Evolutionary conservation across 2,797 vertebrate genomes (phyloP), one percentile per base, ranked within the genome.

Genomic region (Craterocephalus amniculus): DNA sequence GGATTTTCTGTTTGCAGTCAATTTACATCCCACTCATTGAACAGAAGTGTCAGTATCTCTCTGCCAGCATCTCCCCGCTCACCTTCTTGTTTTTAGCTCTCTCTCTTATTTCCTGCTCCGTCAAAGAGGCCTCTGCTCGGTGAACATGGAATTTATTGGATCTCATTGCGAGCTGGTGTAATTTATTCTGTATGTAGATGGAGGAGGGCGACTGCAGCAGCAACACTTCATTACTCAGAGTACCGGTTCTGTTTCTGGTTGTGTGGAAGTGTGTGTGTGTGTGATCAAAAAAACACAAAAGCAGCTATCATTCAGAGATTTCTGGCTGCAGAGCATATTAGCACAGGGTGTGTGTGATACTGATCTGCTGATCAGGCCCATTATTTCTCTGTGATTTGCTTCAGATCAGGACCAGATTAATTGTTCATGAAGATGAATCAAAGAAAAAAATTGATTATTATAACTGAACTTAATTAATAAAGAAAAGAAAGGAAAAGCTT

Each of bases 151-250:
- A 86, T 88, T 90, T 84, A 84, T 85, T 80, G 70, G 79, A 84
- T 72, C 86, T 84, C 65, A 36, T 43, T 26, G 77, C 27, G 58
- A 80, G 82, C 70, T 66, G 74, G 76, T 84, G 77, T 85, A 88
- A 91, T 87, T 72, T 84, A 83, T 90, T 92, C 84, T 79, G 67
- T 87, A 89, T 90, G 88, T 84, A 87, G 89, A 91, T 91, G 64
- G 31, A 45, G 74, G 72, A 73, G 63, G 66, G 75, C n/a, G 77
- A 71, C 78, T 70, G 72, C 74, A 72, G 78, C 80, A 77, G 54
- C 70, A 72, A 62, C 78, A 81, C 83, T 86, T 91, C 82, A 87
- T 88, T 89, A 88, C 65, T 71, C 80, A 63, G 85, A 80, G 80
- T 72, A 36, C 34, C 58, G 38, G 67, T 29, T 48, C 29, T 61